Percentiles rank a stretch among this genome's conserved stretches.
Evolutionary conservation across 2,888 invertebrate species (phyloP).

Genomic region (Zele albiditarsus): DNA sequence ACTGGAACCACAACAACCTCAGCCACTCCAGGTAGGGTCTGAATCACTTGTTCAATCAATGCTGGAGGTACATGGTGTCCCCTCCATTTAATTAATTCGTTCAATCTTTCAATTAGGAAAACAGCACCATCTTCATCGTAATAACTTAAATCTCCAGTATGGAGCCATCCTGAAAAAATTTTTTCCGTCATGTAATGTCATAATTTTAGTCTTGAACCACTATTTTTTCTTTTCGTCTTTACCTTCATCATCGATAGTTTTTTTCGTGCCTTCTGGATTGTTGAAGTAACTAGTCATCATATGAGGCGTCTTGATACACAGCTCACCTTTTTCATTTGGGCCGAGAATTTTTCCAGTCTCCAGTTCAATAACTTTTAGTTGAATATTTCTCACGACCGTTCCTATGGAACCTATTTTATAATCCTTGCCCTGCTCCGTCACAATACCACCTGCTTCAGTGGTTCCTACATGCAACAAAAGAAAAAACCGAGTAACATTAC

Average conservation of each 20-base stretch:
- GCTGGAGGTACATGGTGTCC: conserved; percentile 59
- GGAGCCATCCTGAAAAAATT: conserved; percentile 55
- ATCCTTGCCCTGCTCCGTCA: conserved; percentile 40
- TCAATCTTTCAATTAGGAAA: conserved; percentile 61
- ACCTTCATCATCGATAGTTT: conserved; percentile 55
- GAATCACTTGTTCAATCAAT: conserved; percentile 59
- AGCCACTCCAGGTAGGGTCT: conserved; percentile 53
- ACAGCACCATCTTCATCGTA: conserved; percentile 59
- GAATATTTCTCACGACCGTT: conserved; percentile 43
- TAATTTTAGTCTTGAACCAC: too few species aligned
- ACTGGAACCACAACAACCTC: conserved; percentile 57
- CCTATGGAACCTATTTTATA: conserved; percentile 59
- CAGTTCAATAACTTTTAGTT: conserved; percentile 56
- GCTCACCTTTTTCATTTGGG: conserved; percentile 53
- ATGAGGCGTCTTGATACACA: conserved; percentile 47
- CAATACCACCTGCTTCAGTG: conserved; percentile 58
- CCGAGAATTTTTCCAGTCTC: conserved; percentile 48
- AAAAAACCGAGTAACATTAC: background rate
- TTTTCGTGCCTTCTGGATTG: conserved; percentile 50
- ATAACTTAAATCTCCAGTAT: conserved; percentile 62
- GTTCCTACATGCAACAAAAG: conserved; percentile 52
- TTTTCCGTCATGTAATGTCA: background rate
- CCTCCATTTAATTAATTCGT: conserved; percentile 61
- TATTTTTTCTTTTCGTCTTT: conserved; percentile 5
- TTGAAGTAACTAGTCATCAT: conserved; percentile 54